Evolutionary conservation across 2,888 invertebrate species (phyloP).

Genomic region (Pseudococcus viburni): DNA sequence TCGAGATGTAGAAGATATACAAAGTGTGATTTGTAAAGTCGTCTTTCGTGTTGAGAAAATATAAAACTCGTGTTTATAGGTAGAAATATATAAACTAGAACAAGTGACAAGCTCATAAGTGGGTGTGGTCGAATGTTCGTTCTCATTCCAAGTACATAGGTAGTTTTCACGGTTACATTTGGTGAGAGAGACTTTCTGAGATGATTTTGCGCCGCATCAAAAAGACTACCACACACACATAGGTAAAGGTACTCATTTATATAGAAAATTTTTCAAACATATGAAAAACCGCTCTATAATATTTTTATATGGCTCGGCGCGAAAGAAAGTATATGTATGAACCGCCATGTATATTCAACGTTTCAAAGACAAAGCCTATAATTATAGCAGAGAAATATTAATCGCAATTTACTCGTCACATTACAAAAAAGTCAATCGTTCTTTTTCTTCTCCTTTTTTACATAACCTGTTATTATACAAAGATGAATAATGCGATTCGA

Average conservation of each 20-base stretch:
- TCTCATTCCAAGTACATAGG: background rate
- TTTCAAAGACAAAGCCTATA: slow-evolving; percentile 51
- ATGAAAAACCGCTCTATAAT: slow-evolving; percentile 22
- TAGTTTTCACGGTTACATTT: background rate
- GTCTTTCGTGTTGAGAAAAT: slow-evolving; percentile 6
- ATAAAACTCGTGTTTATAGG: background rate
- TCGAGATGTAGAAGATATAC: too few species aligned
- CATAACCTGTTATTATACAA: slow-evolving; percentile 44
- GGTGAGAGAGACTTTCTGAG: background rate
- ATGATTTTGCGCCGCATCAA: slow-evolving; percentile 22
- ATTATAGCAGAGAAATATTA: slow-evolving; percentile 55
- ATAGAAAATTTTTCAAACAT: background rate
- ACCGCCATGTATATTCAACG: slow-evolving; percentile 30
- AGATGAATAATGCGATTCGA: slow-evolving; percentile 47
- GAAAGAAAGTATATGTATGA: background rate
- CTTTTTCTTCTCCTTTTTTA: slow-evolving; percentile 6
- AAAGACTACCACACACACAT: background rate
- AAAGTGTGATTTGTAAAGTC: background rate
- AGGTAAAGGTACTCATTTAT: background rate
- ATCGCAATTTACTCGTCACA: slow-evolving; percentile 56
- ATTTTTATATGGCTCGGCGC: background rate
- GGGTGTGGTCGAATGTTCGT: slow-evolving; percentile 11
- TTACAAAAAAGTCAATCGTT: slow-evolving; percentile 51
- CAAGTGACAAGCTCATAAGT: slow-evolving; percentile 8
- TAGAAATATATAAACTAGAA: background rate